Conservation (phyloP, 2,888 invertebrate genomes). For the Coenonympha glycerion region DNA sequence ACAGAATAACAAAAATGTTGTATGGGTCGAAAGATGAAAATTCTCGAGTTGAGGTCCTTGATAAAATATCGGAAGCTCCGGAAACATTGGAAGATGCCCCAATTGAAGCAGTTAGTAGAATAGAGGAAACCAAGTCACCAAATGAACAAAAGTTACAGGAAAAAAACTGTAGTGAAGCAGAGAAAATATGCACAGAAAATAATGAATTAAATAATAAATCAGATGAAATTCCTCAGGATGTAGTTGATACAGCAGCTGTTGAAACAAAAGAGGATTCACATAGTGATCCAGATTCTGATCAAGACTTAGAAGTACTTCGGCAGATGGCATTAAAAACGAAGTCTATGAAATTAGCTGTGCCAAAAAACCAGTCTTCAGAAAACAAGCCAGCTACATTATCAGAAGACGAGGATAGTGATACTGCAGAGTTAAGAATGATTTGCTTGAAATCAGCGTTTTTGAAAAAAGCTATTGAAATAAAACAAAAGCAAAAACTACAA, state of each 20-base stretch:
- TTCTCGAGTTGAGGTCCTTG: constrained; percentile 25
- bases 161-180: constrained; percentile 34
- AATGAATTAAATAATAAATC: constrained; percentile 31
- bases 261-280: constrained; percentile 28
- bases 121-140: neutral
- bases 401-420: constrained; percentile 77
- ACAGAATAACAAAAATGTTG: constrained; percentile 61
- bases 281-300: constrained; percentile 56
- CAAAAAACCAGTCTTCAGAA: constrained; percentile 28
- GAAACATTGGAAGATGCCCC: neutral
- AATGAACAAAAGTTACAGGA: neutral
- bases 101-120: neutral
- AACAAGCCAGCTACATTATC: constrained; percentile 36
- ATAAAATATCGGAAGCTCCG: constrained; percentile 13
- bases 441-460: constrained; percentile 81
- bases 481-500: constrained; percentile 60
- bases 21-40: constrained; percentile 34
- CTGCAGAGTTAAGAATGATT: constrained; percentile 77
- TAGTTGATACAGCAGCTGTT: constrained; percentile 35
- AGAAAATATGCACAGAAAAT: constrained; percentile 45
- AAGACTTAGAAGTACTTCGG: constrained; percentile 63
- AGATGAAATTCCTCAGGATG: constrained; percentile 28
- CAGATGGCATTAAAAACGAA: constrained; percentile 68
- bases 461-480: constrained; percentile 79
- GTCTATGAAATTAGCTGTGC: constrained; percentile 37